phyloP scores from a whole-genome alignment of 2,888 invertebrate genomes.

The Meiosimyza decipiens region DNA sequence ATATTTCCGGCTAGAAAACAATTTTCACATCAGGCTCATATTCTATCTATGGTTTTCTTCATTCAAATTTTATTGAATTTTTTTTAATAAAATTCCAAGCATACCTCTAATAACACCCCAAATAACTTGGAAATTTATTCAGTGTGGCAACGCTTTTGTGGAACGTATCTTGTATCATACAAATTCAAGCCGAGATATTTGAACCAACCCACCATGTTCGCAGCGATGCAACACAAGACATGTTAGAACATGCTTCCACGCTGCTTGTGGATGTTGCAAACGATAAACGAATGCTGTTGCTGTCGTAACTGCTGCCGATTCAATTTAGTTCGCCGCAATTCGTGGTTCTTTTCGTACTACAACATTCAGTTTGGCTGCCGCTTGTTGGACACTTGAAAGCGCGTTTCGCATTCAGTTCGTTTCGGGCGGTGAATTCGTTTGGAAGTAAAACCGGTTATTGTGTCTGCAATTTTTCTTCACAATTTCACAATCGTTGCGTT shows the following conservation, averaged over 20 bases:
- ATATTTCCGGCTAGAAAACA: no score
- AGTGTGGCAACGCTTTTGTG: slow-evolving; percentile 19
- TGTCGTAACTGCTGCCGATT: not conserved
- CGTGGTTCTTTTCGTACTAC: not conserved
- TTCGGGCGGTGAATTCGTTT: slow-evolving; percentile 53
- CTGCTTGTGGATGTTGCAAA: slow-evolving; percentile 17
- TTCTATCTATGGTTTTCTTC: no score
- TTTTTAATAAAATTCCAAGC: no score
- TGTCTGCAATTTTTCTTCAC: slow-evolving; percentile 26
- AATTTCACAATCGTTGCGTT: not conserved
- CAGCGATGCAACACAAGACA: no score
- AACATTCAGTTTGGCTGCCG: not conserved
- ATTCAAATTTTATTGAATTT: no score
- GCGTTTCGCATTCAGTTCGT: slow-evolving; percentile 45
- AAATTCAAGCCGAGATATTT: slow-evolving; percentile 2
- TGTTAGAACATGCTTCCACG: no score
- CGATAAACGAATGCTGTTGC: not conserved
- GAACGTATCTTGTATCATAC: slow-evolving; percentile 17
- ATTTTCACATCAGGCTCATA: no score
- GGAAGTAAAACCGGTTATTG: slow-evolving; percentile 50
- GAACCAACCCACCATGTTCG: no score
- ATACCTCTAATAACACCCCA: no score
- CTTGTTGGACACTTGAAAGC: slow-evolving; percentile 13
- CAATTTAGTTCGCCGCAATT: slow-evolving; percentile 22
- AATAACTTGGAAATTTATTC: no score